Evolutionary conservation across 2,888 invertebrate species (phyloP).

Genomic region (Lithophane leautieri): DNA sequence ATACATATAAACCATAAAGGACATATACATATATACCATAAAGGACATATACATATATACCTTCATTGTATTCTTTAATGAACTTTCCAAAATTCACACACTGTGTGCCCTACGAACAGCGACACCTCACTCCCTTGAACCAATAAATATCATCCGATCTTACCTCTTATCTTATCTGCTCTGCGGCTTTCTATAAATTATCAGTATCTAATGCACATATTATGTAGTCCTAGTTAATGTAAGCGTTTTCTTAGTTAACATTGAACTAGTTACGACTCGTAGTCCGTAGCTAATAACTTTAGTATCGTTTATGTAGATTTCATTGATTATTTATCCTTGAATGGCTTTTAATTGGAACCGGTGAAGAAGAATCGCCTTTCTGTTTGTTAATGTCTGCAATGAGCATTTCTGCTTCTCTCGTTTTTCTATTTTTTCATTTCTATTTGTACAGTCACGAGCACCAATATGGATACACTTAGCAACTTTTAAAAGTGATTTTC

Average conservation of each 20-base stretch:
- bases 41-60: too few relatives aligned
- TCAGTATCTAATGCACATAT: slow-evolving; percentile 57
- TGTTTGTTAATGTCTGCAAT: neutral
- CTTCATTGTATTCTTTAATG: slow-evolving; percentile 5
- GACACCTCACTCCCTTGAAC: neutral
- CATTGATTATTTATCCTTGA: slow-evolving; percentile 33
- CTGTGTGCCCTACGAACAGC: neutral
- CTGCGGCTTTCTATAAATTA: slow-evolving; percentile 55
- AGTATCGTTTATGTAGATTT: slow-evolving; percentile 53
- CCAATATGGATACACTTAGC: too few relatives aligned
- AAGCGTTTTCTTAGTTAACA: slow-evolving; percentile 35
- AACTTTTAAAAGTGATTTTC: too few relatives aligned
- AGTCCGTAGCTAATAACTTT: neutral
- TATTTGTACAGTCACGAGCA: too few relatives aligned
- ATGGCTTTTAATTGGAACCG: slow-evolving; percentile 33
- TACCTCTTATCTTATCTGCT: slow-evolving; percentile 56
- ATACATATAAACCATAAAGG: too few relatives aligned
- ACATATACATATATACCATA: too few relatives aligned
- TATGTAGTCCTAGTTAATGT: slow-evolving; percentile 42
- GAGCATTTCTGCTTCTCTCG: neutral
- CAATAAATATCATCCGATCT: slow-evolving; percentile 29
- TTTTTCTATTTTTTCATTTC: too few relatives aligned
- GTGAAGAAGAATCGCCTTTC: slow-evolving; percentile 23
- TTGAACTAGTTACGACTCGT: slow-evolving; percentile 9
- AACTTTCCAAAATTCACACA: neutral